These are phyloP conservation scores for Altica lythri DNA, from an alignment of 2,888 invertebrate genomes.

Conservation along the genomic window DNA sequence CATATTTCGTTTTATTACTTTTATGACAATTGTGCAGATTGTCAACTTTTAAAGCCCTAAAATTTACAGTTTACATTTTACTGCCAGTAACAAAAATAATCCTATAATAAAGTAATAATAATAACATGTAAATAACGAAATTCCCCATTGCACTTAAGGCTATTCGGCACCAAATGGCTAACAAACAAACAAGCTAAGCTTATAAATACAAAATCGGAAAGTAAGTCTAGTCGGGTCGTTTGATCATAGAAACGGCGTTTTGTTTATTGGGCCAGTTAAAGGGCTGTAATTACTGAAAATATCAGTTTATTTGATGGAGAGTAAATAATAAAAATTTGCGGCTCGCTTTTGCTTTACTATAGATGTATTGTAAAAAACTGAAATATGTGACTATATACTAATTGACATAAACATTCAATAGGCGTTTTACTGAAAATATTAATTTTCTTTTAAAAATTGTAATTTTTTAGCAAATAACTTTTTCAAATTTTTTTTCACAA, in stretches of 20 bases:
- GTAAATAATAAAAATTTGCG: no score
- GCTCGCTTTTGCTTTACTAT: no score
- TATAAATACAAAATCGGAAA: conserved; percentile 2
- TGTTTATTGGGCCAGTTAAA: conserved; percentile 5
- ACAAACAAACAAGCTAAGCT: conserved; percentile 4
- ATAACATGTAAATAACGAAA: background rate
- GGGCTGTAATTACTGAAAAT: conserved; percentile 3
- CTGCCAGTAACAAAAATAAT: background rate
- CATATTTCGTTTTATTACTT: background rate
- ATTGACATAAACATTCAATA: no score
- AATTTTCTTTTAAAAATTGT: no score
- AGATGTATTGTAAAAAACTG: no score
- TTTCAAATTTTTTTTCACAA: no score
- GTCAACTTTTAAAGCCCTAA: no score
- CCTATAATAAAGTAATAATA: background rate
- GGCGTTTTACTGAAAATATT: no score
- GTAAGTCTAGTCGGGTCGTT: conserved; percentile 2
- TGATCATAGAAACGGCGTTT: conserved; percentile 2
- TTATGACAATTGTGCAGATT: conserved; percentile 17
- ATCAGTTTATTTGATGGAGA: background rate
- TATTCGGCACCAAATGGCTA: conserved; percentile 4
- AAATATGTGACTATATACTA: no score
- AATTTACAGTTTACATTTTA: no score
- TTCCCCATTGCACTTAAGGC: background rate
- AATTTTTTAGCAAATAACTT: no score